Conservation (phyloP, 2,888 invertebrate genomes). For the Cordylochernes scorpioides region DNA sequence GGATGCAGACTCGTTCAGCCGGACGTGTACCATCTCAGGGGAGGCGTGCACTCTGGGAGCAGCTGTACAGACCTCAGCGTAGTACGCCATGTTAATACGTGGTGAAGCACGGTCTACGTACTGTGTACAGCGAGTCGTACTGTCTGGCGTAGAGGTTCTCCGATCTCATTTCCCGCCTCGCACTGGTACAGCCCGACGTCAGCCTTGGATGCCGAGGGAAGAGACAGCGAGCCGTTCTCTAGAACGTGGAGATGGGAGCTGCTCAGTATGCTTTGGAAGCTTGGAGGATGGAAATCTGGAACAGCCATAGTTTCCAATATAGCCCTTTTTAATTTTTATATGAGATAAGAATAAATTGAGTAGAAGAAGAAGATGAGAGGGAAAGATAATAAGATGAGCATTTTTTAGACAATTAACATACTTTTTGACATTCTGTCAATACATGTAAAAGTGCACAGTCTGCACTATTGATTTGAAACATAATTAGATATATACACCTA, state of each 20-base stretch:
- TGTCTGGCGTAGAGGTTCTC: conserved; percentile 8
- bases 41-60: conserved; percentile 11
- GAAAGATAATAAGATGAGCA: too few relatives aligned
- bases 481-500: too few relatives aligned
- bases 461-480: too few relatives aligned
- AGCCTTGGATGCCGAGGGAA: conserved; percentile 16
- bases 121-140: conserved; percentile 10
- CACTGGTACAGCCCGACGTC: conserved; percentile 12
- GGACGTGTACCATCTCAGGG: conserved; percentile 10
- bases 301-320: too few relatives aligned
- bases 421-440: too few relatives aligned
- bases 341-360: too few relatives aligned
- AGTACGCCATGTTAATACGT: not conserved
- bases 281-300: too few relatives aligned
- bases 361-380: too few relatives aligned
- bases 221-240: conserved; percentile 20
- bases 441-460: too few relatives aligned
- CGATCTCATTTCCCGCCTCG: conserved; percentile 11
- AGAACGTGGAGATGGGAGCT: conserved; percentile 12
- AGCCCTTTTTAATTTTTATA: too few relatives aligned
- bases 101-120: conserved; percentile 3
- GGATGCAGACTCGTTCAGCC: conserved; percentile 31
- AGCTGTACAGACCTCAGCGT: conserved; percentile 6
- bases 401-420: too few relatives aligned
- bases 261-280: conserved; percentile 11